A percentile compares a stretch with the other conserved stretches of the same genome.
These are phyloP conservation scores for Emys orbicularis DNA, from an alignment of 2,797 vertebrate species.

Conservation along the genomic window DNA sequence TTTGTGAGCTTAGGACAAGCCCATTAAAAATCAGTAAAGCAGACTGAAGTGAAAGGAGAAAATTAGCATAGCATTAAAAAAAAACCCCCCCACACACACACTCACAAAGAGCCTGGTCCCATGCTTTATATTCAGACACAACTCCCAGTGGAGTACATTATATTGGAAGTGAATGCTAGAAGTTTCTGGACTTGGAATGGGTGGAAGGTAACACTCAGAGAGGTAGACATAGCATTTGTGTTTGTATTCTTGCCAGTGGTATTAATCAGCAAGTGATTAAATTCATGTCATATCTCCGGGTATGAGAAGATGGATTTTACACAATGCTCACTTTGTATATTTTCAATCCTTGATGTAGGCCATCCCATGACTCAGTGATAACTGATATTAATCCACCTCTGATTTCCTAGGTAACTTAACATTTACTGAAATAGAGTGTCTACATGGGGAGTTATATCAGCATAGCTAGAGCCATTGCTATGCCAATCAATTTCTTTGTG, in stretches of 20 bases:
- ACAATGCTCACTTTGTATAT: neutral
- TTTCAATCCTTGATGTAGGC: neutral
- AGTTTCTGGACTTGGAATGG: neutral
- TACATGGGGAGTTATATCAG: neutral
- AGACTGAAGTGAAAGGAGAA: neutral
- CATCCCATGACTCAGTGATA: neutral
- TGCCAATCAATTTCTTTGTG: neutral
- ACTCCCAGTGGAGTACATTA: neutral
- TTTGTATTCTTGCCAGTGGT: conserved; percentile 1
- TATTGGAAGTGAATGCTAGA: neutral
- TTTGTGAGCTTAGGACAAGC: neutral
- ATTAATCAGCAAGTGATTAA: conserved; percentile 19
- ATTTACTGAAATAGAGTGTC: neutral
- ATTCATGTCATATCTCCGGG: neutral
- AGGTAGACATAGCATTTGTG: neutral
- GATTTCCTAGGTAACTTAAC: neutral
- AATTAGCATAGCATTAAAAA: neutral
- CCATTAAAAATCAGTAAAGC: neutral
- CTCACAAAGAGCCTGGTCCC: neutral
- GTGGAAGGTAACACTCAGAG: neutral
- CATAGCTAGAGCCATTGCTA: neutral
- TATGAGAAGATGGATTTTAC: neutral
- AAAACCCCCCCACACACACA: neutral
- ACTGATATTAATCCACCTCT: neutral
- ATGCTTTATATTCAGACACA: neutral